phyloP scores from a whole-genome alignment of 2,797 vertebrate species.

The Gymnocypris eckloni region DNA sequence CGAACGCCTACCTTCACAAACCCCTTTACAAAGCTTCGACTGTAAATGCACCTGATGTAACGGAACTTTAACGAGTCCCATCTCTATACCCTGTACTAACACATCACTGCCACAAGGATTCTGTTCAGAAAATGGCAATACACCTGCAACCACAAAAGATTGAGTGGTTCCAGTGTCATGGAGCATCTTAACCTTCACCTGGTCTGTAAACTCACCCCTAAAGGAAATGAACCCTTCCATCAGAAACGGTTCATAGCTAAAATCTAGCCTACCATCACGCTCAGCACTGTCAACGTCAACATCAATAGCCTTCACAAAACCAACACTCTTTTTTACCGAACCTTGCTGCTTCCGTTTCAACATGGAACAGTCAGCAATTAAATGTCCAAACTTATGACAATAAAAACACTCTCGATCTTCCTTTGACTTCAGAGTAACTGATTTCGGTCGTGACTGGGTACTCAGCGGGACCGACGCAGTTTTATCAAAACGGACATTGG shows the following conservation, averaged over 20 bases:
- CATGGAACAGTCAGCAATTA: conserved; percentile 11
- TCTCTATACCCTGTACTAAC: neutral
- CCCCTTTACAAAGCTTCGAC: too few relatives aligned
- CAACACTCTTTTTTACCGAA: neutral
- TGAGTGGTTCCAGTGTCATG: neutral
- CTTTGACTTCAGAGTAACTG: neutral
- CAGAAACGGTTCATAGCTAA: neutral
- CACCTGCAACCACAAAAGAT: too few relatives aligned
- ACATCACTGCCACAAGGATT: too few relatives aligned
- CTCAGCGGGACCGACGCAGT: neutral
- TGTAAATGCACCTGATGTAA: too few relatives aligned
- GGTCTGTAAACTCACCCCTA: neutral
- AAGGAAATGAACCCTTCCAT: neutral
- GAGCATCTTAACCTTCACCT: neutral
- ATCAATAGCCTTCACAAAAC: neutral
- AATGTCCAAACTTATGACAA: conserved; percentile 7
- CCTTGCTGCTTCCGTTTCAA: neutral
- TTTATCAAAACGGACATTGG: neutral
- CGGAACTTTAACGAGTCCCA: too few relatives aligned
- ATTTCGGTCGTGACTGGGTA: neutral
- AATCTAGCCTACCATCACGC: neutral
- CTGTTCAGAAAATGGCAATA: too few relatives aligned
- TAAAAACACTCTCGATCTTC: conserved; percentile 29
- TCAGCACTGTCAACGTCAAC: neutral
- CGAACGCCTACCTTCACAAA: too few relatives aligned